A percentile compares a stretch with the other conserved stretches of the same genome.
Conservation (phyloP, 2,888 invertebrate genomes). For the Girardia tigrina region DNA sequence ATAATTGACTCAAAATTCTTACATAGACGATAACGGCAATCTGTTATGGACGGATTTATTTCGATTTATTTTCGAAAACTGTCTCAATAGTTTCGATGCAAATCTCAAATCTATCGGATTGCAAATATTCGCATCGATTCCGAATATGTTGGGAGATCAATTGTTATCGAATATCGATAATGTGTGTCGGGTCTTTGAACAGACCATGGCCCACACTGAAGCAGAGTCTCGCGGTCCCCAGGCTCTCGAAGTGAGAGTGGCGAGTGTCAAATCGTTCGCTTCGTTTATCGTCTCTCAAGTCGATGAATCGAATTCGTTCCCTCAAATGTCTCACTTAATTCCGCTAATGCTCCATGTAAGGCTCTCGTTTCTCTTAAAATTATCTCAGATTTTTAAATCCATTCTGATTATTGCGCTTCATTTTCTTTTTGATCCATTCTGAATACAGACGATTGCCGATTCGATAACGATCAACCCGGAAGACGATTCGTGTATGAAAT, state of each 20-base stretch:
- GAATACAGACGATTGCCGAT: conserved; percentile 16
- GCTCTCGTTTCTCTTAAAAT: too few species aligned
- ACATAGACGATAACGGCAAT: background rate
- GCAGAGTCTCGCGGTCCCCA: background rate
- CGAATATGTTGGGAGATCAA: conserved; percentile 3
- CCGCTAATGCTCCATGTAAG: background rate
- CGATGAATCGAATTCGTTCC: background rate
- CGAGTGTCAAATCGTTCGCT: background rate
- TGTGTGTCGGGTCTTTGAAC: background rate
- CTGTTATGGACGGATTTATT: background rate
- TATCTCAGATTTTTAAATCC: background rate
- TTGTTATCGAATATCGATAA: background rate
- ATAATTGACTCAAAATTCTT: too few species aligned
- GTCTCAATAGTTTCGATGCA: background rate
- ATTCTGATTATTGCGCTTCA: background rate
- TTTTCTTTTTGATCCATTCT: background rate
- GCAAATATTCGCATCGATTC: conserved; percentile 1
- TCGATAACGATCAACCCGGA: conserved; percentile 7
- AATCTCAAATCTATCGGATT: conserved; percentile 10
- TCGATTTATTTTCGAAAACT: background rate
- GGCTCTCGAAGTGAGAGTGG: background rate
- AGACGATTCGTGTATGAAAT: conserved; percentile 24
- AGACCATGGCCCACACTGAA: background rate
- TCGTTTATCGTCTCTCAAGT: background rate
- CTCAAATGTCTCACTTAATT: background rate